Base-by-base conservation (phyloP, 2,113 vertebrate genomes). In the Oryzias woworae region DNA sequence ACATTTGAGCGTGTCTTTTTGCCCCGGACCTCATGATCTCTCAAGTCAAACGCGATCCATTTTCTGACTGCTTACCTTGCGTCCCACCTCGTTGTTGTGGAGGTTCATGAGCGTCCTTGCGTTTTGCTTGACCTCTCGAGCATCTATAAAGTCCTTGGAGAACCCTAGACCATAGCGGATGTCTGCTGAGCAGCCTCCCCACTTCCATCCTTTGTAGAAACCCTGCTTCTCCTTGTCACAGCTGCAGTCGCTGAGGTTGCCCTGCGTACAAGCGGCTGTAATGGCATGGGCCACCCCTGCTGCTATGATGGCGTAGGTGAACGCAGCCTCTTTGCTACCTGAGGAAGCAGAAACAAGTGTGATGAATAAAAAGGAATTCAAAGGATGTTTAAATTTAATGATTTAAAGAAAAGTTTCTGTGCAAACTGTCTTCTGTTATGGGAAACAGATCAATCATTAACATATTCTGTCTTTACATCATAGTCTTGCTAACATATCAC, bases 171-270 rank as follows among this genome's bases (percentile, higher is more conserved):
- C 97, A 0, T 98, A 97, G 87, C 92, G 91, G 90, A 99, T 93
- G 82, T 99, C 97, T 0, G 97, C 96, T 0, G 97, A 99, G 87
- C 96, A 99, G 87, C 97, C 97, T 4, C 97, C 97, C 96, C 96
- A 99, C 81, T 95, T 96, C 97, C 96, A 99, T 67, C 97, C 96
- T 69, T 98, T 95, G 89, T 98, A 96, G 87, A 95, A 95, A 57
- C 97, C 96, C 82, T 99, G 97, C 82, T 98, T 98, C 75, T 97
- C 95, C 72, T 94, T 95, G 88, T 99, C 96, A 2, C 96, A 98
- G 81, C 96, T 96, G 6, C 97, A 99, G 91, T 97, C 95, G 2
- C 96, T 97, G 82, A 99, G 92, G 91, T 97, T 98, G 4, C 96
- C 96, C 91, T 97, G 96, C 0, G 96, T 98, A 41, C 97, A 98